These are phyloP conservation scores for Pollenia angustigena DNA, from an alignment of 2,888 invertebrate species.

Conservation along the genomic window DNA sequence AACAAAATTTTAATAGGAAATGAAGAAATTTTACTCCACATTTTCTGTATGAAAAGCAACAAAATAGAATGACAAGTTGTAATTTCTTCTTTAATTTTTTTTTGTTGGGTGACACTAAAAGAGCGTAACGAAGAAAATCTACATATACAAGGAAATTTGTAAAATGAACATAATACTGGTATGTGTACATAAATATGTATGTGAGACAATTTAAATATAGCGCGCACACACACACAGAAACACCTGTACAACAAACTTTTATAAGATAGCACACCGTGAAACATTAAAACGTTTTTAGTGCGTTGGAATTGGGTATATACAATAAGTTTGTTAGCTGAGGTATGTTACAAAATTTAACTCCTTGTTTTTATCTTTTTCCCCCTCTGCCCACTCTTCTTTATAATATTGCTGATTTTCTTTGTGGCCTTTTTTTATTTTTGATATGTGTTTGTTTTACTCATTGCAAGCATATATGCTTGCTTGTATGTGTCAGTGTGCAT, in stretches of 20 bases:
- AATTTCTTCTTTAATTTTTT: background rate
- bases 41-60: background rate
- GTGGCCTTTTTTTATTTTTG: slow-evolving; percentile 5
- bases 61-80: background rate
- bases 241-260: background rate
- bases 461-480: no score
- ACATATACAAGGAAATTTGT: slow-evolving; percentile 34
- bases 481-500: background rate
- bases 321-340: slow-evolving; percentile 31
- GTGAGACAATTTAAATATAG: slow-evolving; percentile 26
- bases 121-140: slow-evolving; percentile 3
- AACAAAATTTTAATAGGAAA: slow-evolving; percentile 15
- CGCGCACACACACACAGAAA: background rate
- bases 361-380: background rate
- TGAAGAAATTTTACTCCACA: slow-evolving; percentile 19
- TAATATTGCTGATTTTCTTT: background rate
- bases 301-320: background rate
- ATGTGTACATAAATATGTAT: background rate
- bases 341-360: slow-evolving; percentile 39
- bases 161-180: background rate
- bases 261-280: slow-evolving; percentile 6
- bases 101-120: slow-evolving; percentile 28
- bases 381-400: background rate
- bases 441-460: background rate
- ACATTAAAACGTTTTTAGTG: slow-evolving; percentile 10